Conservation (phyloP, 2,113 vertebrate genomes). For the Puffinus mauretanicus region DNA sequence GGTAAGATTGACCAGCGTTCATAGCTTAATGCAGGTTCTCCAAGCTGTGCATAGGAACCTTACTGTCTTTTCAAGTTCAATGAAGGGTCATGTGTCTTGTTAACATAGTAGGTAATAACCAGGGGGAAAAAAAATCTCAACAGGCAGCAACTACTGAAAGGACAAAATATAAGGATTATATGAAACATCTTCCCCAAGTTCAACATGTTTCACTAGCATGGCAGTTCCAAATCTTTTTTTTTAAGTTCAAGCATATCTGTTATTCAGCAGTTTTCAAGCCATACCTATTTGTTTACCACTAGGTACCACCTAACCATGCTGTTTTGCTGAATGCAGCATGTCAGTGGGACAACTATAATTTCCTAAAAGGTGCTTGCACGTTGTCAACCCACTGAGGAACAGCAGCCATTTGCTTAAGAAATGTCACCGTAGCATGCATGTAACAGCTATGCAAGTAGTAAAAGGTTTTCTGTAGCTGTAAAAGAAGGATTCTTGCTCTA, state of each 20-base stretch:
- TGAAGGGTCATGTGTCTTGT: not conserved
- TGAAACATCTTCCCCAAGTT: not conserved
- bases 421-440: not conserved
- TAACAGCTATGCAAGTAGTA: not conserved
- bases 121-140: not conserved
- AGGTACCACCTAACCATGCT: not conserved
- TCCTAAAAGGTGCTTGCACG: not conserved
- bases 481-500: not conserved
- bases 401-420: not conserved
- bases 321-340: not conserved
- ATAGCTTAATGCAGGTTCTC: not conserved
- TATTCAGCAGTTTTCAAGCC: not conserved
- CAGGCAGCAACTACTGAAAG: not conserved
- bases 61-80: not conserved
- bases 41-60: not conserved
- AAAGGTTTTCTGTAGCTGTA: not conserved
- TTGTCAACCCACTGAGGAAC: not conserved
- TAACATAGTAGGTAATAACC: not conserved
- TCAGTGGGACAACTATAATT: not conserved
- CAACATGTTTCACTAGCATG: not conserved
- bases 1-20: not conserved
- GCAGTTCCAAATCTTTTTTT: not conserved
- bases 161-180: not conserved
- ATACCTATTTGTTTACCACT: not conserved
- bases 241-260: not conserved